Conservation (phyloP, 2,797 vertebrate species). For the Gambusia yucatana region DNA sequence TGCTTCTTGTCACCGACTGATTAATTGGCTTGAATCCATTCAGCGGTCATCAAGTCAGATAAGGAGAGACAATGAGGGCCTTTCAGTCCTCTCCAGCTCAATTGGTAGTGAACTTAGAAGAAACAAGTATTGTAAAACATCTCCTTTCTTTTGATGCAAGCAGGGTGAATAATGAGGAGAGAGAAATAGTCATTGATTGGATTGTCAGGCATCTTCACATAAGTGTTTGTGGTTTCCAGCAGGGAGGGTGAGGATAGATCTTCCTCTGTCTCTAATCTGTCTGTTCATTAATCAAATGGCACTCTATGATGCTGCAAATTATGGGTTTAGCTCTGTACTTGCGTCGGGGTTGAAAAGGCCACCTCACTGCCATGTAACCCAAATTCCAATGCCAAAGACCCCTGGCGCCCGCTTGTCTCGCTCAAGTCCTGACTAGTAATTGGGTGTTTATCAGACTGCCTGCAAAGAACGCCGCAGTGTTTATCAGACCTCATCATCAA, state of each 20-base stretch:
- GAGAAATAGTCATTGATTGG: conserved; percentile 60
- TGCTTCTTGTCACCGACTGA: conserved; percentile 65
- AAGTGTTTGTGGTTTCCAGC: conserved; percentile 53
- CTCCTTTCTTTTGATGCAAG: conserved; percentile 63
- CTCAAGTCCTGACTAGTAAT: conserved; percentile 88
- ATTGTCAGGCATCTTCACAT: conserved; percentile 47
- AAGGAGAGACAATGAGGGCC: conserved; percentile 70
- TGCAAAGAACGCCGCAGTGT: conserved; percentile 80
- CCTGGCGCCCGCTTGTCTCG: conserved; percentile 73
- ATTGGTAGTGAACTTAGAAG: conserved; percentile 43
- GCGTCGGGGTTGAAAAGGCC: conserved; percentile 59
- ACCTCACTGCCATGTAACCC: conserved; percentile 34
- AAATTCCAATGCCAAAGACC: conserved; percentile 61
- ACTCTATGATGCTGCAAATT: conserved; percentile 80
- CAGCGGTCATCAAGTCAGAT: conserved; percentile 69
- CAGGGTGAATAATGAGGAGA: conserved; percentile 40
- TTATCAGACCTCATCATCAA: conserved; percentile 95
- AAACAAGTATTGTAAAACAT: conserved; percentile 65
- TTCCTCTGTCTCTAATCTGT: conserved; percentile 69
- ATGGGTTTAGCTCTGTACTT: conserved; percentile 53
- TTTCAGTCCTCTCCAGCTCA: conserved; percentile 61
- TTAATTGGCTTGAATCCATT: conserved; percentile 75
- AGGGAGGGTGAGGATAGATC: conserved; percentile 63
- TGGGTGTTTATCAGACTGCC: conserved; percentile 96
- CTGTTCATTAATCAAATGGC: conserved; percentile 83